phyloP scores from a whole-genome alignment of 2,888 invertebrate genomes.

The Odontocerum albicorne region DNA sequence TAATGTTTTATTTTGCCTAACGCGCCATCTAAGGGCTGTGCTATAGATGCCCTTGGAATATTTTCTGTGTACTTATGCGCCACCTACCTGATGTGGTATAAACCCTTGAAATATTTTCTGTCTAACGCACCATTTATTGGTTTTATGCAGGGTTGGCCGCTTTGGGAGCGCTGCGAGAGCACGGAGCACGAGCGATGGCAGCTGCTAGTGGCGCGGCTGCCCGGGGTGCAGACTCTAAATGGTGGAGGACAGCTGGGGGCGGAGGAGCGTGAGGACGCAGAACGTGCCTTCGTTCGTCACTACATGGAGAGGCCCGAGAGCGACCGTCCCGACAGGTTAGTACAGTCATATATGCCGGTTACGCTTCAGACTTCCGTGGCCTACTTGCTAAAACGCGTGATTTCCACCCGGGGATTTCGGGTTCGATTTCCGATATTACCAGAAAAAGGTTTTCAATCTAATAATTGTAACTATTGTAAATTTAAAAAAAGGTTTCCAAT shows the following conservation, averaged over 20 bases:
- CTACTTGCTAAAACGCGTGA: no score
- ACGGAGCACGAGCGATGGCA: slow-evolving; percentile 89
- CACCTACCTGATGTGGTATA: neutral
- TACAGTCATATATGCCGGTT: no score
- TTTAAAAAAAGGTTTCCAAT: no score
- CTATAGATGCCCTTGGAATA: no score
- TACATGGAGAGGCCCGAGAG: slow-evolving; percentile 87
- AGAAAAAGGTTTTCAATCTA: no score
- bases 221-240: slow-evolving; percentile 83
- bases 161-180: slow-evolving; percentile 77
- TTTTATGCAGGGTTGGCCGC: slow-evolving; percentile 62
- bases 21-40: no score
- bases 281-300: slow-evolving; percentile 89
- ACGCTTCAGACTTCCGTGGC: no score
- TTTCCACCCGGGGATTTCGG: no score
- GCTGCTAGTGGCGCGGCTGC: slow-evolving; percentile 83
- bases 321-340: slow-evolving; percentile 77
- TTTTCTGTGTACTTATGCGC: no score
- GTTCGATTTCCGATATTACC: no score
- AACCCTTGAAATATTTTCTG: neutral
- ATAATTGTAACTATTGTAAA: no score
- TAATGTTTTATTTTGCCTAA: no score
- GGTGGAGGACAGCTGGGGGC: slow-evolving; percentile 83
- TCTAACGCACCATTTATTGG: neutral
- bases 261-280: slow-evolving; percentile 89